These are phyloP conservation scores for Proctacanthus coquilletti DNA, from an alignment of 1,140 invertebrate genomes.

Conservation along the genomic window DNA sequence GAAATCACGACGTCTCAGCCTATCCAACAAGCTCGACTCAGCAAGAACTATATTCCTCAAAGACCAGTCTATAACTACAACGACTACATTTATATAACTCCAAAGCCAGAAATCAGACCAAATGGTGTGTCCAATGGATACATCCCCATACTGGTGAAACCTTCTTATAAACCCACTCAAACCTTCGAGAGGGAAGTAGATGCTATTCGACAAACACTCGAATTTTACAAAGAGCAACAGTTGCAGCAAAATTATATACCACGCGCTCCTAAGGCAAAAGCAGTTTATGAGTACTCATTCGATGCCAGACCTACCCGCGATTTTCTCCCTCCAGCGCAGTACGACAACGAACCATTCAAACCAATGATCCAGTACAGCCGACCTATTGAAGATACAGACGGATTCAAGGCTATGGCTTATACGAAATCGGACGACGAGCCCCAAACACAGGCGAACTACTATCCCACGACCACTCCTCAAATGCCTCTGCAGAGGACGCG, in stretches of 20 bases:
- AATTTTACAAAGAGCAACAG: constrained; percentile 22
- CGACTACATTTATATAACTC: constrained; percentile 24
- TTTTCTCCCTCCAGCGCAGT: constrained; percentile 35
- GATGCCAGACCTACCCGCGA: constrained; percentile 30
- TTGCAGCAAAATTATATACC: constrained; percentile 21
- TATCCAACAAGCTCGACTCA: too few species aligned
- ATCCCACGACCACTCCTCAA: too few species aligned
- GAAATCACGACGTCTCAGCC: too few species aligned
- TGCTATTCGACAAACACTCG: constrained; percentile 36
- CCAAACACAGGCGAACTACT: too few species aligned
- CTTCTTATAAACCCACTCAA: constrained; percentile 18
- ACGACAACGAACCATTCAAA: constrained; percentile 39
- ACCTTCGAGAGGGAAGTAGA: constrained; percentile 36
- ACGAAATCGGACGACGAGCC: constrained; percentile 5
- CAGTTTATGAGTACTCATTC: constrained; percentile 43
- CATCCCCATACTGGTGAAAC: too few species aligned
- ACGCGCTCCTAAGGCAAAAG: constrained; percentile 31
- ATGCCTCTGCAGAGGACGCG: too few species aligned
- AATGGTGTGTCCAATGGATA: constrained; percentile 34
- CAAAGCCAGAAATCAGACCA: constrained; percentile 32
- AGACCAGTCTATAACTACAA: too few species aligned
- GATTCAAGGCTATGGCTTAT: constrained; percentile 34
- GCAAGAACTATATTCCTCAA: too few species aligned
- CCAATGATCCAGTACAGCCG: constrained; percentile 45
- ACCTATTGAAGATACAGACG: constrained; percentile 36